Conservation (phyloP, 2,888 invertebrate genomes). For the Antheraea yamamai region DNA sequence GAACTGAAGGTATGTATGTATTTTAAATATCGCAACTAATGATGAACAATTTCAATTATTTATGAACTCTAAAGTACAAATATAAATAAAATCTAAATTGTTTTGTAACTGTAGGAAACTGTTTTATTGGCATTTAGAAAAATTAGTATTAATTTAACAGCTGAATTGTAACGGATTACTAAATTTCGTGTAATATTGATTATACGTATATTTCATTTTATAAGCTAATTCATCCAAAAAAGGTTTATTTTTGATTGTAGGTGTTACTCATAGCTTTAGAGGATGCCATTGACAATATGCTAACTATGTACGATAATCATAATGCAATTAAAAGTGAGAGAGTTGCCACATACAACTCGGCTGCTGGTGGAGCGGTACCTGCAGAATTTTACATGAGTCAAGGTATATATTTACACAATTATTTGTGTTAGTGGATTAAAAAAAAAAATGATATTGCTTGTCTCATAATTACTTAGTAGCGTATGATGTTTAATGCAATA, state of each 20-base stretch:
- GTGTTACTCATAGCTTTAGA: constrained; percentile 72
- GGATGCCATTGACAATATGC: constrained; percentile 73
- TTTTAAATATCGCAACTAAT: background rate
- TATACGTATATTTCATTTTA: background rate
- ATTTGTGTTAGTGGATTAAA: too few relatives aligned
- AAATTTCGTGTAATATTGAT: too few relatives aligned
- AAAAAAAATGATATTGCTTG: too few relatives aligned
- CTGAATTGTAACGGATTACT: too few relatives aligned
- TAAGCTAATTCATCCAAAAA: background rate
- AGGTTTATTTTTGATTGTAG: constrained; percentile 36
- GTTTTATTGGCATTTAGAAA: background rate
- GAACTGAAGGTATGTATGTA: constrained; percentile 62
- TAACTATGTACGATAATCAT: constrained; percentile 77
- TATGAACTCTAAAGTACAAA: background rate
- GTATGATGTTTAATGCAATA: too few relatives aligned
- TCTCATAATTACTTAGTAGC: too few relatives aligned
- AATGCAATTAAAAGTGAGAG: constrained; percentile 70
- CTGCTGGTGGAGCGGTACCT: constrained; percentile 65
- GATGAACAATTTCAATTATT: background rate
- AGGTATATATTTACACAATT: constrained; percentile 54
- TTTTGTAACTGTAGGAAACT: background rate
- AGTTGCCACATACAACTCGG: constrained; percentile 61
- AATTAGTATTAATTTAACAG: too few relatives aligned
- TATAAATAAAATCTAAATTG: background rate
- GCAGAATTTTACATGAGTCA: constrained; percentile 73